Evolutionary conservation across 2,888 invertebrate species (phyloP).

Genomic region (Chromoteleia sp.): DNA sequence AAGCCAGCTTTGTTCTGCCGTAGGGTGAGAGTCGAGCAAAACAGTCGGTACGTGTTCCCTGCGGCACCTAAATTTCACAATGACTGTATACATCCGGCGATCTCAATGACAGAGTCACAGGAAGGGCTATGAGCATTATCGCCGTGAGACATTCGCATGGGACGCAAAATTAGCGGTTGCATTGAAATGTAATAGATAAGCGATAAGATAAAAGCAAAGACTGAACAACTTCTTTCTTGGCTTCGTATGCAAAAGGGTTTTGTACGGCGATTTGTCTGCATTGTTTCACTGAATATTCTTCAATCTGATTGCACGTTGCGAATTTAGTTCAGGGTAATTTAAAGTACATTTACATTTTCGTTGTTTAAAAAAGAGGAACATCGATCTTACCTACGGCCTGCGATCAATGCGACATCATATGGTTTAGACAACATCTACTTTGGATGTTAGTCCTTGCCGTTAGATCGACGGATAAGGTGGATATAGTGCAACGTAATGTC

Average conservation of each 20-base stretch:
- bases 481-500: constrained; percentile 78
- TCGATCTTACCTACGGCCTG: constrained; percentile 33
- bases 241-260: constrained; percentile 37
- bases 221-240: constrained; percentile 56
- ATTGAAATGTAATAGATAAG: constrained; percentile 76
- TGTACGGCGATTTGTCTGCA: constrained; percentile 7
- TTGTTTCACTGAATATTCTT: constrained; percentile 34
- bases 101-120: constrained; percentile 76
- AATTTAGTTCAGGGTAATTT: constrained; percentile 12
- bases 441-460: constrained; percentile 77
- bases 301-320: constrained; percentile 22
- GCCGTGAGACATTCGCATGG: constrained; percentile 76
- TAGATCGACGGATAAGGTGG: constrained; percentile 79
- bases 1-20: constrained; percentile 39
- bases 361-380: not conserved
- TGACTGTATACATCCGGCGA: constrained; percentile 73
- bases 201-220: constrained; percentile 74
- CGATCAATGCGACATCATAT: constrained; percentile 38
- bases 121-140: constrained; percentile 75
- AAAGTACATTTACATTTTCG: constrained; percentile 8
- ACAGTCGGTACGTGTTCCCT: constrained; percentile 65
- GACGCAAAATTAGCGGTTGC: constrained; percentile 76
- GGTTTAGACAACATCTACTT: constrained; percentile 72
- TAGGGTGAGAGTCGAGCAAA: constrained; percentile 50
- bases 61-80: constrained; percentile 71